Conservation (phyloP, 2,888 invertebrate species). For the Diogma glabrata region DNA sequence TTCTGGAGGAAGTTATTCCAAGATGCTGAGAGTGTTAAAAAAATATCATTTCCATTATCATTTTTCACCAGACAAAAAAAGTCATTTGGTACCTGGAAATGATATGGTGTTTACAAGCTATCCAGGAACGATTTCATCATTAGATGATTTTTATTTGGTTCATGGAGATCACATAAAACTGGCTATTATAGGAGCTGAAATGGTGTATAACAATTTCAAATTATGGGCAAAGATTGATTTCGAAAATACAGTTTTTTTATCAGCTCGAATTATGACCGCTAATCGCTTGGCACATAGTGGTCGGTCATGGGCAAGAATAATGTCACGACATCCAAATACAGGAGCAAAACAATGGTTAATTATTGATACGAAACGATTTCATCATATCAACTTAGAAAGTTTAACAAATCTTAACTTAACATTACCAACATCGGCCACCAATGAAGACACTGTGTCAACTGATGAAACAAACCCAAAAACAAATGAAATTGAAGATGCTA, state of each 20-base stretch:
- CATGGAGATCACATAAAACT: slow-evolving; percentile 44
- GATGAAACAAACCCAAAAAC: too few species aligned
- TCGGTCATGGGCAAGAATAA: slow-evolving; percentile 57
- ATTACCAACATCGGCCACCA: neutral
- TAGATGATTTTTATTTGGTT: slow-evolving; percentile 71
- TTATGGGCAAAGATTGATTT: slow-evolving; percentile 59
- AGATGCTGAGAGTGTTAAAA: slow-evolving; percentile 76
- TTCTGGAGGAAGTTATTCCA: slow-evolving; percentile 65
- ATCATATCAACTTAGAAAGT: neutral
- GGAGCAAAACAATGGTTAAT: slow-evolving; percentile 83
- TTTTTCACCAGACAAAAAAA: slow-evolving; percentile 38
- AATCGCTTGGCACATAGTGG: slow-evolving; percentile 66
- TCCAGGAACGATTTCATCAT: slow-evolving; percentile 69
- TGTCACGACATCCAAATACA: slow-evolving; percentile 63
- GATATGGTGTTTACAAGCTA: slow-evolving; percentile 71
- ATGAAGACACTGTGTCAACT: neutral
- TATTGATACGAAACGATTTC: slow-evolving; percentile 51
- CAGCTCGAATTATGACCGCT: slow-evolving; percentile 68
- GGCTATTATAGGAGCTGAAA: slow-evolving; percentile 63
- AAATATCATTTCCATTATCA: slow-evolving; percentile 72
- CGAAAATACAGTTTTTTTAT: slow-evolving; percentile 43
- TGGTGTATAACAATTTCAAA: slow-evolving; percentile 59
- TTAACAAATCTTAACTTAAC: neutral
- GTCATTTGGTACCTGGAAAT: slow-evolving; percentile 48
- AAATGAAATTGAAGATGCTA: slow-evolving; percentile 10